A percentile compares a stretch with the other conserved stretches of the same genome.
Evolutionary conservation across 2,797 vertebrate species (phyloP).

Genomic region (Lemur catta): DNA sequence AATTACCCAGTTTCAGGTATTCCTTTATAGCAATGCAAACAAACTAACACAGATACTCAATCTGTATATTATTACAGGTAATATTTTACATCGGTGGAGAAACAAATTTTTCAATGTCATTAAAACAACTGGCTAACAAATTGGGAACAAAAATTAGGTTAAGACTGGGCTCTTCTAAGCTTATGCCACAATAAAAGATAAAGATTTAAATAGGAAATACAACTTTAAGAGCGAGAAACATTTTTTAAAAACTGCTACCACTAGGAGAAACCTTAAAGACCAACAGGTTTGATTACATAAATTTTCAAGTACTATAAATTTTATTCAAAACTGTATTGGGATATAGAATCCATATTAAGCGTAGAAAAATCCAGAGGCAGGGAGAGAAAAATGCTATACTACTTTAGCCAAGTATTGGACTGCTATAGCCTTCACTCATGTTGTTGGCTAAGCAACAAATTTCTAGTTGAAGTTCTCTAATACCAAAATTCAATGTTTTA

Average conservation of each 20-base stretch:
- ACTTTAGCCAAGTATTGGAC: neutral
- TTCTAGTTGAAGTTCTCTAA: neutral
- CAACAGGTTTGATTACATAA: neutral
- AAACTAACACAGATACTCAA: neutral
- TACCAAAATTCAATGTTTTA: conserved; percentile 20
- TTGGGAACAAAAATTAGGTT: neutral
- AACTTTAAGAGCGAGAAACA: neutral
- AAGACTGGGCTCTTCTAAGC: neutral
- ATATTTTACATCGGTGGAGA: neutral
- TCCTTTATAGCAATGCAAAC: too few species aligned
- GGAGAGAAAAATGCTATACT: neutral
- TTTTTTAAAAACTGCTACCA: neutral
- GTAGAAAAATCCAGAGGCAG: neutral
- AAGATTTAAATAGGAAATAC: conserved; percentile 22
- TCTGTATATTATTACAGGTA: neutral
- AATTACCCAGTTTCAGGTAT: too few species aligned
- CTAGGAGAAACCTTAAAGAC: neutral
- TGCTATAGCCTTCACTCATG: neutral
- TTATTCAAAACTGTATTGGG: neutral
- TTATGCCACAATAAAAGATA: neutral
- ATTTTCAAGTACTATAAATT: neutral
- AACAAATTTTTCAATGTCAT: conserved; percentile 4
- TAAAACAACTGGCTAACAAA: conserved; percentile 20
- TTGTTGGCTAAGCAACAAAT: neutral
- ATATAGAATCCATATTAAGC: neutral